These are phyloP conservation scores for Cnemophilus loriae DNA, from an alignment of 2,113 vertebrate species.

Conservation along the genomic window DNA sequence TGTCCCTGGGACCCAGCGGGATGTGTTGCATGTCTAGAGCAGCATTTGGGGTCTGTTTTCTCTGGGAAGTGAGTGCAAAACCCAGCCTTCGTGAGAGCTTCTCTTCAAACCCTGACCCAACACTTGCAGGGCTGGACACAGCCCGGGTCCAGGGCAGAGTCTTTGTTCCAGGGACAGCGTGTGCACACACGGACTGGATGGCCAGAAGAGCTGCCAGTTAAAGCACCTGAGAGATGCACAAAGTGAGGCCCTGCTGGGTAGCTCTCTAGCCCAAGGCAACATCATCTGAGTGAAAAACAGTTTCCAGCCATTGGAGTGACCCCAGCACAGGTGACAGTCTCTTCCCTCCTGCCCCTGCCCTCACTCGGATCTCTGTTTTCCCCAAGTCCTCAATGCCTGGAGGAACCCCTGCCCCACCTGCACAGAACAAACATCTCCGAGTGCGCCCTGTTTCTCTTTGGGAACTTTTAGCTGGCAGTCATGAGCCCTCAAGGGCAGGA, in stretches of 20 bases:
- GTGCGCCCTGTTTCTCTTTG: neutral
- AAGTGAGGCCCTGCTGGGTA: neutral
- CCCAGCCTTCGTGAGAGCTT: neutral
- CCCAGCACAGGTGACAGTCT: neutral
- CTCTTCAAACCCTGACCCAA: neutral
- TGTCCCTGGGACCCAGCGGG: neutral
- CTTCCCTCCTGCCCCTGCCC: neutral
- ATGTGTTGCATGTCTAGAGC: neutral
- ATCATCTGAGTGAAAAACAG: neutral
- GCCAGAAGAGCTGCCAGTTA: neutral
- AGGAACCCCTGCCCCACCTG: neutral
- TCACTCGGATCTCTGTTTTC: neutral
- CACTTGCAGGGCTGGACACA: neutral
- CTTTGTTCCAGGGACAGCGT: neutral
- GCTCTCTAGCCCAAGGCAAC: neutral
- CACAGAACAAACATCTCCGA: neutral
- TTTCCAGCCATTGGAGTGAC: neutral
- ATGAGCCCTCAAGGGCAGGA: neutral
- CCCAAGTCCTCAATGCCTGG: neutral
- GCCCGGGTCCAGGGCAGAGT: neutral
- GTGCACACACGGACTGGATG: neutral
- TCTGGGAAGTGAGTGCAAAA: neutral
- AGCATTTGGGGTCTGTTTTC: neutral
- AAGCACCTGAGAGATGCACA: neutral
- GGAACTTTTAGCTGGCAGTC: neutral